Percentiles rank a stretch among this genome's conserved stretches.
Evolutionary conservation across 2,888 invertebrate species (phyloP).

Genomic region (Calliphora vomitoria): DNA sequence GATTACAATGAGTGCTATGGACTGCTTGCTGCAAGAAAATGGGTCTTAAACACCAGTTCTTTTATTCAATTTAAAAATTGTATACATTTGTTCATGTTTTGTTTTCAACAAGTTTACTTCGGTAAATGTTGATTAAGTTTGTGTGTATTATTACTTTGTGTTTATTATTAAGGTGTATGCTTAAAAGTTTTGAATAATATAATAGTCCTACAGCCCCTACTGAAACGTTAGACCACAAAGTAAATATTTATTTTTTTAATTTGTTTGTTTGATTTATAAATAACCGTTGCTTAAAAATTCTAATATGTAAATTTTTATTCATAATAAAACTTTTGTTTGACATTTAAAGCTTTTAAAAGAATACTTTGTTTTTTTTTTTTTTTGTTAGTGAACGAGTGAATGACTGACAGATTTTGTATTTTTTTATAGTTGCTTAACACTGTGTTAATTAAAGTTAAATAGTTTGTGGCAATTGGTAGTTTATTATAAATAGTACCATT

Average conservation of each 20-base stretch:
- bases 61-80: background rate
- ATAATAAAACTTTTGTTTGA: constrained; percentile 52
- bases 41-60: background rate
- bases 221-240: constrained; percentile 22
- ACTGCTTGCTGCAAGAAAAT: background rate
- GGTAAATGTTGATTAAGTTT: background rate
- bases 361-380: constrained; percentile 26
- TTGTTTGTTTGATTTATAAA: constrained; percentile 43
- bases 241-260: constrained; percentile 48
- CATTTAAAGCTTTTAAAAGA: constrained; percentile 45
- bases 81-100: background rate
- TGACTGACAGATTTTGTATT: background rate
- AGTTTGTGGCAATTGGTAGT: background rate
- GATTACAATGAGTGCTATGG: background rate
- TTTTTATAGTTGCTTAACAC: constrained; percentile 40
- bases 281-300: constrained; percentile 14
- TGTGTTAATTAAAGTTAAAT: constrained; percentile 53
- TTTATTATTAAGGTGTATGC: background rate
- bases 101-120: background rate
- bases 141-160: background rate
- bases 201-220: background rate
- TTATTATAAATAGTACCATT: background rate
- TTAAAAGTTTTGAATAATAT: background rate
- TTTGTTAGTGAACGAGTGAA: background rate
- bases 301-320: constrained; percentile 44